phyloP scores from a whole-genome alignment of 2,888 invertebrate species.

The Vandiemenella viatica region DNA sequence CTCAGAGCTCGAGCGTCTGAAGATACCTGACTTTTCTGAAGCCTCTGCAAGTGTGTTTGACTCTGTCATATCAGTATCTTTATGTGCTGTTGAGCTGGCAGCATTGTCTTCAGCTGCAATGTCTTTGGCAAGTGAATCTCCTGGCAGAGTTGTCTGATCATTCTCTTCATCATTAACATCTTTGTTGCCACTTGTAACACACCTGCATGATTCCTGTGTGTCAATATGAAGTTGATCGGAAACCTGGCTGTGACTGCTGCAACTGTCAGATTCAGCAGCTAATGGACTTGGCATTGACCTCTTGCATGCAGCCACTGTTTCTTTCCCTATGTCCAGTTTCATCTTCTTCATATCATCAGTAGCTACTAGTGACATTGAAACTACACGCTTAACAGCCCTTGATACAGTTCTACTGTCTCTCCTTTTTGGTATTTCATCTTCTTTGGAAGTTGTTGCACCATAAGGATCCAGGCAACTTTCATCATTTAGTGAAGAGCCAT shows the following conservation, averaged over 20 bases:
- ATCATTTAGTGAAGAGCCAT: no score
- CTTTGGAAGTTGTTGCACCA: no score
- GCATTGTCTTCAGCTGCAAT: background rate
- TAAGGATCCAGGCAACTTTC: no score
- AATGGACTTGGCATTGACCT: no score
- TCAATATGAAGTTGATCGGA: conserved; percentile 18
- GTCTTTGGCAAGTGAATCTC: no score
- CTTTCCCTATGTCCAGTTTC: background rate
- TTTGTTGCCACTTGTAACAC: conserved; percentile 6
- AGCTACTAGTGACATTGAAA: no score
- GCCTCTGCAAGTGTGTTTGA: background rate
- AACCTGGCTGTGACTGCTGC: conserved; percentile 28
- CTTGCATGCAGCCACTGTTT: conserved; percentile 23
- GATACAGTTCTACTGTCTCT: no score
- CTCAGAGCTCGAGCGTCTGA: background rate
- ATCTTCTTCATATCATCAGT: conserved; percentile 1
- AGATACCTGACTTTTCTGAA: no score
- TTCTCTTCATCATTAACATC: conserved; percentile 1
- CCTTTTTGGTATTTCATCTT: no score
- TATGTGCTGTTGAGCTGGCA: background rate
- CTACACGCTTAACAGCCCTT: no score
- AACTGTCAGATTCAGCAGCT: no score
- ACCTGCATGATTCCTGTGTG: conserved; percentile 13
- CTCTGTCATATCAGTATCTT: no score
- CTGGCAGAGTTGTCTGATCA: background rate